These are phyloP conservation scores for Chlorodrepanis virens DNA, from an alignment of 2,113 vertebrate genomes.

Conservation along the genomic window DNA sequence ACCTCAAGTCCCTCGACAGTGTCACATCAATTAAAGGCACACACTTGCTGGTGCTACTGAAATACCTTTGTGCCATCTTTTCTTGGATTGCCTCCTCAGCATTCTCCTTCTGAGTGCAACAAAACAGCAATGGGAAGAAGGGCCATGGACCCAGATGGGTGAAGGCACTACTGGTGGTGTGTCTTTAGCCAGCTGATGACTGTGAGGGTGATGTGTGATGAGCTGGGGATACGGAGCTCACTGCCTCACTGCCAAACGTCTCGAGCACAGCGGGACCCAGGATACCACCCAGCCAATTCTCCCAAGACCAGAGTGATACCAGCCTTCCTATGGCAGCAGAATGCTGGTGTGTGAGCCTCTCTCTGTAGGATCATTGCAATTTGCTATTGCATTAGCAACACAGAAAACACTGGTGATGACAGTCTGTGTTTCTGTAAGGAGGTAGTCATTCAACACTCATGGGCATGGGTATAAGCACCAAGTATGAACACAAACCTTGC, in stretches of 20 bases:
- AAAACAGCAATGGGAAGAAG: background rate
- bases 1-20: background rate
- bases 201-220: background rate
- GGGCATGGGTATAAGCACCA: background rate
- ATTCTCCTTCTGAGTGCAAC: background rate
- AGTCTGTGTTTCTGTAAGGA: background rate
- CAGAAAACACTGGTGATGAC: background rate
- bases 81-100: background rate
- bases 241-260: background rate
- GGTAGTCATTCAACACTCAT: background rate
- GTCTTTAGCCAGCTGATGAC: background rate
- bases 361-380: background rate
- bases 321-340: accelerated
- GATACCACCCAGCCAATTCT: background rate
- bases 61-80: background rate
- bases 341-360: background rate
- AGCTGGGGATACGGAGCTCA: background rate
- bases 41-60: background rate
- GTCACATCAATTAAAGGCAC: background rate
- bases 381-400: background rate
- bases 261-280: background rate
- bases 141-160: background rate
- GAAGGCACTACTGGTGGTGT: background rate
- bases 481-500: background rate
- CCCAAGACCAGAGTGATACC: background rate